A percentile compares a stretch with the other conserved stretches of the same genome.
These are phyloP conservation scores for Xanthia icteritia DNA, from an alignment of 2,888 invertebrate species.

Conservation along the genomic window DNA sequence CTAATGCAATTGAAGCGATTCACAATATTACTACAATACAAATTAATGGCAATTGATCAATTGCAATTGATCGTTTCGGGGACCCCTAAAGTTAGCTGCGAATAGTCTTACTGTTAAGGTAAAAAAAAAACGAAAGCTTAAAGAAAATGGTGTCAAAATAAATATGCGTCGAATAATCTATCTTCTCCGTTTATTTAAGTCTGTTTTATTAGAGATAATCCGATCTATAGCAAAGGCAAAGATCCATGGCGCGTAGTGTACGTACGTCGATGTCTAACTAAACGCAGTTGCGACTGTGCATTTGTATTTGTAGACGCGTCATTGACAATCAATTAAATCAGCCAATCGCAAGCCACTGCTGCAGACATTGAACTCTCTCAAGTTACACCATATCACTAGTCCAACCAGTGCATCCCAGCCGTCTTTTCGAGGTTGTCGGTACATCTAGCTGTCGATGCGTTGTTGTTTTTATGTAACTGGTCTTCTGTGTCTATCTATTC, in stretches of 20 bases:
- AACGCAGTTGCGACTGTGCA: neutral
- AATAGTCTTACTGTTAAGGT: neutral
- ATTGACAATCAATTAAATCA: too few species aligned
- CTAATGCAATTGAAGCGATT: neutral
- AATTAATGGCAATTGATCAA: neutral
- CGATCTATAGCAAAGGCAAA: neutral
- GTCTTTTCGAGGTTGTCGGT: neutral
- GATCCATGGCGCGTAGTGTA: neutral
- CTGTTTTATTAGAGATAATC: neutral
- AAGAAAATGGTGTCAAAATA: neutral
- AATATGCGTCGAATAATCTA: neutral
- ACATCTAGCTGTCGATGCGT: neutral
- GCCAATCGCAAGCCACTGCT: neutral
- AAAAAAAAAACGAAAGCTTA: too few species aligned
- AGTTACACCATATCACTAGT: neutral
- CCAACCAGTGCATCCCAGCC: neutral
- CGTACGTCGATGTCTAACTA: neutral
- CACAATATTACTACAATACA: neutral
- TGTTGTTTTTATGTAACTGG: too few species aligned
- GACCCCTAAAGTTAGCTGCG: neutral
- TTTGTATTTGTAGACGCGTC: neutral
- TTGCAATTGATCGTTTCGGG: neutral
- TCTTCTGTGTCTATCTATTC: constrained; percentile 32
- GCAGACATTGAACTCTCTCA: neutral
- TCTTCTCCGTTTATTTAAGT: neutral